Evolutionary conservation across 2,113 vertebrate species (phyloP).

Genomic region (Bolborhynchus lineola): DNA sequence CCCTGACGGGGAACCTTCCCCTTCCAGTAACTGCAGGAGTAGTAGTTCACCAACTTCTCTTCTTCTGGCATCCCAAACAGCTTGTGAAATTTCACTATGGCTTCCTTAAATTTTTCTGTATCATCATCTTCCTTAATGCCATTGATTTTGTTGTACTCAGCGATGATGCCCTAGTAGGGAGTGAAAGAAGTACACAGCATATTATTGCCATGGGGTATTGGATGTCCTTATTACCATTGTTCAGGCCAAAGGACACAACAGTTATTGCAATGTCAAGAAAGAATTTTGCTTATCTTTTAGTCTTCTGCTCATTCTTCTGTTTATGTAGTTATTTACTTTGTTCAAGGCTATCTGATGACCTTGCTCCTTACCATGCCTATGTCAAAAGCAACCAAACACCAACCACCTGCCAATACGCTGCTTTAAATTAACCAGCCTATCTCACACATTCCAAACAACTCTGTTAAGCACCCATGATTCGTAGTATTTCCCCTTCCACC

Average conservation of each 20-base stretch:
- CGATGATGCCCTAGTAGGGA: conserved; percentile 89
- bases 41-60: conserved; percentile 98
- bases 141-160: conserved; percentile 96
- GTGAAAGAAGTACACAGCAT: background rate
- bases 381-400: background rate
- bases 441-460: background rate
- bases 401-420: background rate
- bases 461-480: background rate
- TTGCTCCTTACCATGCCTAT: background rate
- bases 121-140: conserved; percentile 94
- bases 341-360: background rate
- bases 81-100: conserved; percentile 91
- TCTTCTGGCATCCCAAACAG: conserved; percentile 97
- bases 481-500: background rate
- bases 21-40: conserved; percentile 99
- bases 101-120: conserved; percentile 97
- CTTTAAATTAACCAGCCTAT: background rate
- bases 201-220: background rate
- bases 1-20: conserved; percentile 95
- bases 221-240: background rate
- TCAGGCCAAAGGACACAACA: background rate
- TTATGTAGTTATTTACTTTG: background rate
- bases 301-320: background rate
- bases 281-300: background rate
- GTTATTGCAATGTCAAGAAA: background rate